Evolutionary conservation across 2,113 vertebrate species (phyloP), one percentile per base, ranked within the genome.

Genomic region (Aix galericulata): DNA sequence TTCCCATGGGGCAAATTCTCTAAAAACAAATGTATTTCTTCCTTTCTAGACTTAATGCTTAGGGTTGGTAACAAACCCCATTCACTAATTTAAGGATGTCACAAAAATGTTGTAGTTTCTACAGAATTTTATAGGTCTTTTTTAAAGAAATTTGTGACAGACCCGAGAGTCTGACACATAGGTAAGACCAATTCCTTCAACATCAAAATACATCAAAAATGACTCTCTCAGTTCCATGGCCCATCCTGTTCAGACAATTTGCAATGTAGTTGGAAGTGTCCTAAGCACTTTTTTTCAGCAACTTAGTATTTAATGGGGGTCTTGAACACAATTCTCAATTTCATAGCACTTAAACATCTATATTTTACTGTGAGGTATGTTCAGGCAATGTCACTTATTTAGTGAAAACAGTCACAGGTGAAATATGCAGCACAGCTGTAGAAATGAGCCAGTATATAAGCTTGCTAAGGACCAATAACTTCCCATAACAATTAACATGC

Each of bases 171-270:
- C 18, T 68, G n/a, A 88, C 17, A 69, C 2, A 6, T 66, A 50
- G 17, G 7, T 56, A 68, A 82, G 11, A 21, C 46, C 8, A 10
- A 21, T 32, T 62, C 6, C 48, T 87, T 85, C 46, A 82, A 50
- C 6, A 38, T 85, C 46, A 82, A 50, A 6, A 38, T 6, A 29
- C 6, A 67, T 36, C 3, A 86, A 32, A 85, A 83, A 32, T 9
- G 2, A 42, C 36, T 4, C 1, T 38, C 29, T 72, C 21, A 15
- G 13, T 58, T 16, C n/a, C 2, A 2, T 8, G 13, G 6, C 44
- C 15, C 6, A 2, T 14, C 59, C 38, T 77, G 17, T 40, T 72
- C 14, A 78, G 60, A 67, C 22, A 66, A 16, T 9, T 55, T 71
- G 58, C 14, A 11, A 10, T 52, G 18, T 48, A 50, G 34, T 27